phyloP scores from a whole-genome alignment of 2,113 vertebrate species.

The Saguinus midas region DNA sequence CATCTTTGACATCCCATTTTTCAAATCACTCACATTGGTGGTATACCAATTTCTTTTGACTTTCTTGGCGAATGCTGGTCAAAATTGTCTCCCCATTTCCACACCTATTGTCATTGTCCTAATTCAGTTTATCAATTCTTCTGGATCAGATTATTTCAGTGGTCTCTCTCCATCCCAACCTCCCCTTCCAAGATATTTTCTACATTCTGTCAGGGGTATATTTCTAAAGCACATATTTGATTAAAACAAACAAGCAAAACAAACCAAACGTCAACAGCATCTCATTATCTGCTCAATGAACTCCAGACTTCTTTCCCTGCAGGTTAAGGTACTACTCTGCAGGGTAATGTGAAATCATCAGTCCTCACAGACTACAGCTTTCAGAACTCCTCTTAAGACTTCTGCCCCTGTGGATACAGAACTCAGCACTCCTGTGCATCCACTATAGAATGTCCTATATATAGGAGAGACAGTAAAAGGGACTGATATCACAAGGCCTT shows the following conservation, averaged over 20 bases:
- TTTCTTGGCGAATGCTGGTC: conserved; percentile 5
- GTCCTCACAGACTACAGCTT: not conserved
- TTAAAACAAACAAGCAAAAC: conserved; percentile 4
- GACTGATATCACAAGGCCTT: not conserved
- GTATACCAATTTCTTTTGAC: not conserved
- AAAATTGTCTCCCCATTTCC: not conserved
- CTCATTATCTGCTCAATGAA: not conserved
- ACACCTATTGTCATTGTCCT: not conserved
- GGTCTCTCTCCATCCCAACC: not conserved
- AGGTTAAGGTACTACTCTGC: not conserved
- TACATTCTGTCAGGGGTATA: not conserved
- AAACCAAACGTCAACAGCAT: not conserved
- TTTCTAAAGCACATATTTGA: conserved; percentile 31
- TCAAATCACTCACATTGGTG: not conserved
- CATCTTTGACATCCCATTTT: not conserved
- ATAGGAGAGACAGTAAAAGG: not conserved
- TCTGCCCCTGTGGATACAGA: not conserved
- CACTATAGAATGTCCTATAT: not conserved
- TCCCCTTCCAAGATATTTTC: not conserved
- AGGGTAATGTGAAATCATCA: not conserved
- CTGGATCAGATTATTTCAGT: not conserved
- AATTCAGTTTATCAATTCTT: not conserved
- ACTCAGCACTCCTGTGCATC: not conserved
- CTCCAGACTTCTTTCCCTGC: not conserved
- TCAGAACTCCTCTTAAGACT: not conserved